phyloP scores from a whole-genome alignment of 2,888 invertebrate genomes.

The Drymonia ruficornis region DNA sequence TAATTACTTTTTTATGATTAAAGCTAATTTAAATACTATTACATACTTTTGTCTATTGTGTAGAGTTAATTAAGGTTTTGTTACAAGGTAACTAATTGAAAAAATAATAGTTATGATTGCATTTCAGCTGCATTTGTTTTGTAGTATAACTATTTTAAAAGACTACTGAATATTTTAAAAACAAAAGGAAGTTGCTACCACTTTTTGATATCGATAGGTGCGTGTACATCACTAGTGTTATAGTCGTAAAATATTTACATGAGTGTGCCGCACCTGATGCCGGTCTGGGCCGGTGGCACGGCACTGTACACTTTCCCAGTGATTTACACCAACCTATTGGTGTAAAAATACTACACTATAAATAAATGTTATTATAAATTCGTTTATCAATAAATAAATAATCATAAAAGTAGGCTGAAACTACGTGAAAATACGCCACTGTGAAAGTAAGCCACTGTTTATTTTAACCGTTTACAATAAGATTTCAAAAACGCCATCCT shows the following conservation, averaged over 20 bases:
- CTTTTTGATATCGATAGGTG: not conserved
- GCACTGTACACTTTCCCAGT: conserved; percentile 68
- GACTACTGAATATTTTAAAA: too few species aligned
- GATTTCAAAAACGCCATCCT: too few species aligned
- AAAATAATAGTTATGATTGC: too few species aligned
- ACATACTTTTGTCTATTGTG: not conserved
- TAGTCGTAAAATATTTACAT: conserved; percentile 84
- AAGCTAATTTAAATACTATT: not conserved
- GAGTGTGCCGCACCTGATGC: conserved; percentile 81
- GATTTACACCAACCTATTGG: conserved; percentile 70
- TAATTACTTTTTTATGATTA: conserved; percentile 11
- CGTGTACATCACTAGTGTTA: conserved; percentile 61
- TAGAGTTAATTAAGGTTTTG: not conserved
- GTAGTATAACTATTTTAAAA: too few species aligned
- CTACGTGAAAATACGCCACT: too few species aligned
- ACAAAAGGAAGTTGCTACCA: too few species aligned
- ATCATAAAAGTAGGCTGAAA: too few species aligned
- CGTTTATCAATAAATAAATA: not conserved
- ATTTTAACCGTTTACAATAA: too few species aligned
- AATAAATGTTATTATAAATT: not conserved
- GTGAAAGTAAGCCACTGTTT: too few species aligned
- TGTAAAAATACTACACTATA: not conserved
- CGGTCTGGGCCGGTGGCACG: conserved; percentile 57
- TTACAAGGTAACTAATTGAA: not conserved
- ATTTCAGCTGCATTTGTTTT: too few species aligned